Conservation (phyloP, 2,888 invertebrate genomes). For the Leptopilina myrica region DNA sequence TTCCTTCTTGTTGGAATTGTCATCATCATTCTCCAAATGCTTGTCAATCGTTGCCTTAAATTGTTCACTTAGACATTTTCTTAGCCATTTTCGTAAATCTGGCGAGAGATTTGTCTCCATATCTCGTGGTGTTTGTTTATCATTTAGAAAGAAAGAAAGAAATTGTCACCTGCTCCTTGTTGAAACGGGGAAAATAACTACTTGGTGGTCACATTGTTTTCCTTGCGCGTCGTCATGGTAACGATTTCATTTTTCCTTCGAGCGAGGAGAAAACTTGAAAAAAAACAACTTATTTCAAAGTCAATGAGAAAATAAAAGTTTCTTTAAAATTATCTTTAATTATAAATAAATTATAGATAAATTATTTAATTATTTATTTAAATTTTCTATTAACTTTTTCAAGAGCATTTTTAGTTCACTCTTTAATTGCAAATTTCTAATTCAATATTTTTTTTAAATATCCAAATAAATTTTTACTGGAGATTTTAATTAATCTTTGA, state of each 20-base stretch:
- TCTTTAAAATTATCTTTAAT: no score
- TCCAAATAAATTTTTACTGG: no score
- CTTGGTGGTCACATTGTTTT: slow-evolving; percentile 52
- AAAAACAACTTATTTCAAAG: neutral
- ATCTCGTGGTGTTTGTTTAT: slow-evolving; percentile 4
- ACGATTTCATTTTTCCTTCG: slow-evolving; percentile 40
- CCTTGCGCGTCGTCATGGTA: slow-evolving; percentile 56
- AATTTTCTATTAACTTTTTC: neutral
- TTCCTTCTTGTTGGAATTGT: slow-evolving; percentile 57
- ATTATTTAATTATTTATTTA: no score
- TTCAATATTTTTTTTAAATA: no score
- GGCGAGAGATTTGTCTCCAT: slow-evolving; percentile 65
- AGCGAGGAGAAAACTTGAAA: neutral
- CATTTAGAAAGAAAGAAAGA: neutral
- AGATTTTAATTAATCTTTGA: no score
- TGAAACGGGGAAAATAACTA: neutral
- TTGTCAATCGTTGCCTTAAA: slow-evolving; percentile 64
- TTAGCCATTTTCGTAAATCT: slow-evolving; percentile 67
- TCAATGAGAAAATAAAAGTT: neutral
- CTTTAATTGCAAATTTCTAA: no score
- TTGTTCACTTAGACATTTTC: slow-evolving; percentile 67
- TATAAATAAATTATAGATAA: no score
- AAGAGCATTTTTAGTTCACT: neutral
- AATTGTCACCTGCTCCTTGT: neutral
- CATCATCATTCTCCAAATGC: slow-evolving; percentile 49